Conservation (phyloP, 2,113 vertebrate genomes). For the Aldabrachelys gigantea region DNA sequence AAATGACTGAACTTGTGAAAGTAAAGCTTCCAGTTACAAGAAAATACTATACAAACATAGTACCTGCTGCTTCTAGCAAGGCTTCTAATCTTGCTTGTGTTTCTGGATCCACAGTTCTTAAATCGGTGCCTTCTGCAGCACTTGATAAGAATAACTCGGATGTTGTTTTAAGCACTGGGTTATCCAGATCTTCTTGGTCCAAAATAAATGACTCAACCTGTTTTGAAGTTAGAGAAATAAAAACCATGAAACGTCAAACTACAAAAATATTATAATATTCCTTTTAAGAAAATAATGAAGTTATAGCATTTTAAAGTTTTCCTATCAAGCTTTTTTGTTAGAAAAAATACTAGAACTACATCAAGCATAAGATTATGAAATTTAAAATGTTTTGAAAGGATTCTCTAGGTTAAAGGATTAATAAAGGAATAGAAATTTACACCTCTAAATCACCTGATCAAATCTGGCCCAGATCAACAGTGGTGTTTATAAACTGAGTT, state of each 20-base stretch:
- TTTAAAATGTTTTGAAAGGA: background rate
- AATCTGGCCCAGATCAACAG: background rate
- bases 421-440: background rate
- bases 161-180: conserved; percentile 97
- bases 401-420: background rate
- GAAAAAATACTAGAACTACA: background rate
- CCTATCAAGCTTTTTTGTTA: no score
- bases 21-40: conserved; percentile 20
- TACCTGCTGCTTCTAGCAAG: conserved; percentile 98
- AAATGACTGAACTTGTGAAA: background rate
- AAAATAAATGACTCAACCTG: conserved; percentile 99
- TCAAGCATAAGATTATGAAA: background rate
- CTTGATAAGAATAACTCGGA: conserved; percentile 96
- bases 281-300: no score
- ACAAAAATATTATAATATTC: background rate
- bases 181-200: conserved; percentile 99
- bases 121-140: conserved; percentile 93
- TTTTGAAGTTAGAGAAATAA: conserved; percentile 64
- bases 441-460: background rate
- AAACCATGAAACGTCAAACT: background rate
- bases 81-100: conserved; percentile 97
- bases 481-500: background rate
- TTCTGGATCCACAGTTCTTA: conserved; percentile 97
- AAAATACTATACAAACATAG: conserved; percentile 26
- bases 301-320: background rate